Conservation (phyloP, 2,888 invertebrate species). For the Xylophagus ater region DNA sequence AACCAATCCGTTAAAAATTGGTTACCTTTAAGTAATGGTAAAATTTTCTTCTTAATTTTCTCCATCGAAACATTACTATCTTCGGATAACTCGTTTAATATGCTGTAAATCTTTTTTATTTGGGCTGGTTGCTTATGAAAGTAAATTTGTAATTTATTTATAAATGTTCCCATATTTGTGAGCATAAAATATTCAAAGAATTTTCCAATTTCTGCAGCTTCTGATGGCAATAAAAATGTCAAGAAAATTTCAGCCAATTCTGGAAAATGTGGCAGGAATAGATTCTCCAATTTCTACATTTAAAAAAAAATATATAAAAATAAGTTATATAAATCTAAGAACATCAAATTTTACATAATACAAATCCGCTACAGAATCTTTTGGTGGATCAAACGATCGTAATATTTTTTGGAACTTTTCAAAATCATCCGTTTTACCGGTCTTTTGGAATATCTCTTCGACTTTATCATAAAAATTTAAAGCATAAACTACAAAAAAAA, state of each 20-base stretch:
- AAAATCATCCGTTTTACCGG: too few species aligned
- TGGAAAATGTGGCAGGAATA: slow-evolving; percentile 55
- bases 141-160: too few species aligned
- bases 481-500: slow-evolving; percentile 29
- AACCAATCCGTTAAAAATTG: slow-evolving; percentile 69
- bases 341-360: slow-evolving; percentile 46
- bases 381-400: too few species aligned
- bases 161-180: slow-evolving; percentile 62
- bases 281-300: slow-evolving; percentile 38
- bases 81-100: slow-evolving; percentile 41
- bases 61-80: slow-evolving; percentile 47
- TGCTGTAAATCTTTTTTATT: slow-evolving; percentile 35
- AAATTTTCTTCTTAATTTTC: slow-evolving; percentile 55
- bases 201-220: slow-evolving; percentile 69
- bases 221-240: slow-evolving; percentile 68
- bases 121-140: slow-evolving; percentile 38
- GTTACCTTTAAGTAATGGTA: too few species aligned
- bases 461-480: slow-evolving; percentile 36
- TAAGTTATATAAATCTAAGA: too few species aligned
- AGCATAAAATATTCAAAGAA: too few species aligned
- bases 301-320: neutral
- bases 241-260: slow-evolving; percentile 75
- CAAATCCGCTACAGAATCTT: slow-evolving; percentile 52
- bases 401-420: too few species aligned
- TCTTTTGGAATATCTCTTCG: too few species aligned